A percentile compares a stretch with the other conserved stretches of the same genome.
Conservation (phyloP, 2,797 vertebrate genomes). For the Phalanger gymnotis region DNA sequence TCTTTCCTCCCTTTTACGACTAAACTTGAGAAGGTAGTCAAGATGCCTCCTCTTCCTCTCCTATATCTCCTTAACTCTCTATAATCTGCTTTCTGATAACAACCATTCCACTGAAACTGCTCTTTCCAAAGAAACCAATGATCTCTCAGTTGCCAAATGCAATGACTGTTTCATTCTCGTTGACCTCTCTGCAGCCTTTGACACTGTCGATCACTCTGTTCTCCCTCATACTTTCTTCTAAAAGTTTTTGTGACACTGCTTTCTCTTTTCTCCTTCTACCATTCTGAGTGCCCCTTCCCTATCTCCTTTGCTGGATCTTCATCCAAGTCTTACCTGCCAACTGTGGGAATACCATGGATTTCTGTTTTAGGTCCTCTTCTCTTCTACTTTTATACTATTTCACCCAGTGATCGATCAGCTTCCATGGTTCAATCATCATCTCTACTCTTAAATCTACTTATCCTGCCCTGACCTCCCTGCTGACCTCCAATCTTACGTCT, state of each 20-base stretch:
- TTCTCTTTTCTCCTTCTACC: background rate
- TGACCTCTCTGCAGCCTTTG: background rate
- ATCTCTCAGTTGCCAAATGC: background rate
- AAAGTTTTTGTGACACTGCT: background rate
- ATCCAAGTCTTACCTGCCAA: background rate
- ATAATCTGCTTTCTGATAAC: background rate
- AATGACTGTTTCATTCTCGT: background rate
- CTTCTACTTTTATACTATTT: background rate
- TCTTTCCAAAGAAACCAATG: background rate
- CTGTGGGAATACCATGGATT: background rate
- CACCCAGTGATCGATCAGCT: background rate
- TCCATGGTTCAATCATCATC: background rate
- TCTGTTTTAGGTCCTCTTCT: background rate
- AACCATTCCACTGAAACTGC: background rate
- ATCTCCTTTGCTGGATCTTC: background rate
- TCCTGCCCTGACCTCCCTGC: no score
- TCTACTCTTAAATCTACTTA: no score
- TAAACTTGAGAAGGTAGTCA: background rate
- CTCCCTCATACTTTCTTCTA: background rate
- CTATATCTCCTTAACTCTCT: background rate
- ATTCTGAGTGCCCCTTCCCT: background rate
- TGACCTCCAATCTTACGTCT: no score
- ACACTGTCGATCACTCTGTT: background rate
- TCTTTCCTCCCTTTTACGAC: background rate
- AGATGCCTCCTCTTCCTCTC: background rate